A percentile compares a stretch with the other conserved stretches of the same genome.
These are phyloP conservation scores for Panulirus ornatus DNA, from an alignment of 1,140 invertebrate species.

Conservation along the genomic window DNA sequence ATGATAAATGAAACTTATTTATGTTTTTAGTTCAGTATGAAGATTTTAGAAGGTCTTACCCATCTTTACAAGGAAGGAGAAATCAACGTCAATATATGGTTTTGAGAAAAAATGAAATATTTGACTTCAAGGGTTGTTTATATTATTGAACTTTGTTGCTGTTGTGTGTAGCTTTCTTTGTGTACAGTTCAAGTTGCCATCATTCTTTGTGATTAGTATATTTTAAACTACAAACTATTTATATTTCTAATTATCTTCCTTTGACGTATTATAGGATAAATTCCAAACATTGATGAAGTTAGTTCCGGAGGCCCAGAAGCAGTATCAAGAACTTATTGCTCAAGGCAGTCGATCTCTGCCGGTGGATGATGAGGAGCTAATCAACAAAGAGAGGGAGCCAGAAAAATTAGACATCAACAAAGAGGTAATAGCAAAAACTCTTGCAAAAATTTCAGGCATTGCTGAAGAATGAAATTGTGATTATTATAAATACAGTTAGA, in stretches of 20 bases:
- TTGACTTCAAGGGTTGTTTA: not conserved
- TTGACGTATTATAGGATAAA: not conserved
- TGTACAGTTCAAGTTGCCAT: not conserved
- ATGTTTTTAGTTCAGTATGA: too few relatives aligned
- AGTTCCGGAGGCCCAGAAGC: conserved; percentile 49
- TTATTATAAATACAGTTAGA: too few relatives aligned
- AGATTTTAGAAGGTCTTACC: too few relatives aligned
- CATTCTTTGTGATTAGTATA: not conserved
- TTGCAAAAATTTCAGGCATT: not conserved
- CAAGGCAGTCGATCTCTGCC: conserved; percentile 27
- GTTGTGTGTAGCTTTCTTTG: too few relatives aligned
- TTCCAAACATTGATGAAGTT: conserved; percentile 59
- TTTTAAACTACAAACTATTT: not conserved
- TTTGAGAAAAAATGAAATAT: not conserved
- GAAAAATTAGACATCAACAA: not conserved
- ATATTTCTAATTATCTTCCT: not conserved
- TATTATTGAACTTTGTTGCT: not conserved
- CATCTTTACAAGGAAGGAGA: too few relatives aligned
- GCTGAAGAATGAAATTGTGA: not conserved
- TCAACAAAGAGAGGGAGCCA: not conserved
- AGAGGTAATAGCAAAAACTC: not conserved
- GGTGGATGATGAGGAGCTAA: conserved; percentile 9
- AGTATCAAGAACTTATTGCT: conserved; percentile 49
- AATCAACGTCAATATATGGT: not conserved
- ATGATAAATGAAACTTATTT: too few relatives aligned